Conservation (phyloP, 1,140 invertebrate species). For the Microplitis mediator region DNA sequence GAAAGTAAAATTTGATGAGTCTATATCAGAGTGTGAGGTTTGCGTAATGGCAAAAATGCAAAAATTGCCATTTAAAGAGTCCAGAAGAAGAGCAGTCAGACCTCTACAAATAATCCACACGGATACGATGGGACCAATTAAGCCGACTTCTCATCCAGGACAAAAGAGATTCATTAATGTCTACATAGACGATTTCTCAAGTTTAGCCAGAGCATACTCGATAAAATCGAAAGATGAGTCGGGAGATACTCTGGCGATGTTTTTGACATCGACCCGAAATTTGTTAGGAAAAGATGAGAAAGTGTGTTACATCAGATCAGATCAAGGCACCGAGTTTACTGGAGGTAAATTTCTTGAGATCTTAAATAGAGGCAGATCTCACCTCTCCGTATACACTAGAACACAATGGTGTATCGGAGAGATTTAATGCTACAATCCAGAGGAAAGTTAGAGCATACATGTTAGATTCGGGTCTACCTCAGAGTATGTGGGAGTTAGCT, state of each 20-base stretch:
- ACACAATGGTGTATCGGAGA: no score
- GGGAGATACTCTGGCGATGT: slow-evolving; percentile 20
- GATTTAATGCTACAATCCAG: slow-evolving; percentile 47
- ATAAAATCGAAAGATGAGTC: slow-evolving; percentile 28
- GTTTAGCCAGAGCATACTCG: slow-evolving; percentile 25
- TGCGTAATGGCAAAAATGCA: slow-evolving; percentile 35
- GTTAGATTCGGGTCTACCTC: slow-evolving; percentile 36
- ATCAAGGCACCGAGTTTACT: slow-evolving; percentile 30
- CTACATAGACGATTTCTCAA: slow-evolving; percentile 31
- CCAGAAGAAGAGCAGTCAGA: slow-evolving; percentile 22
- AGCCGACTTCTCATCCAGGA: not conserved
- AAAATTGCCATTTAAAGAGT: slow-evolving; percentile 27
- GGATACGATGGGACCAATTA: slow-evolving; percentile 27
- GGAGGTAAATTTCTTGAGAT: slow-evolving; percentile 21
- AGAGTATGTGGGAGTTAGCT: slow-evolving; percentile 48
- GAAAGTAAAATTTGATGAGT: slow-evolving; percentile 26
- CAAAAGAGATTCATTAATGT: slow-evolving; percentile 26
- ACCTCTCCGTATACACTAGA: slow-evolving; percentile 37
- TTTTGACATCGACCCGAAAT: slow-evolving; percentile 22
- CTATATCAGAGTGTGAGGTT: slow-evolving; percentile 33
- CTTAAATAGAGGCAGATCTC: slow-evolving; percentile 23
- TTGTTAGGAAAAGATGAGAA: slow-evolving; percentile 23
- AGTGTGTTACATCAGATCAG: slow-evolving; percentile 14
- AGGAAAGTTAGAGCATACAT: slow-evolving; percentile 41
- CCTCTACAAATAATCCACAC: slow-evolving; percentile 30